Percentiles rank a stretch among this genome's conserved stretches.
Evolutionary conservation across 2,888 invertebrate species (phyloP).

Genomic region (Caenorhabditis sp.): DNA sequence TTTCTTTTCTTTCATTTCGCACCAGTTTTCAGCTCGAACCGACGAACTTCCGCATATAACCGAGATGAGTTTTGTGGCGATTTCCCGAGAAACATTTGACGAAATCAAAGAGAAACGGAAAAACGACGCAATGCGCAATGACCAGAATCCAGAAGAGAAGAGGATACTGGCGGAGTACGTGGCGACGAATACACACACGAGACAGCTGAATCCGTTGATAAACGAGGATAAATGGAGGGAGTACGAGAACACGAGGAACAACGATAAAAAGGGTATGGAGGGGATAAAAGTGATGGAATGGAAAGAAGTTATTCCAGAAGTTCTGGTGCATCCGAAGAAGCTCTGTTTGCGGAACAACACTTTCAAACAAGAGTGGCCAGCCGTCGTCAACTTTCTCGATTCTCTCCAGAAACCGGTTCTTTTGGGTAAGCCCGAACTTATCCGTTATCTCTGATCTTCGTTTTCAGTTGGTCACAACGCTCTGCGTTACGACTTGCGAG

Average conservation of each 20-base stretch:
- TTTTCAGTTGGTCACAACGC: constrained; percentile 68
- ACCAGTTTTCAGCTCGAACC: constrained; percentile 50
- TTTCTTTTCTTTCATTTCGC: background rate
- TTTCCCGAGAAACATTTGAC: constrained; percentile 65
- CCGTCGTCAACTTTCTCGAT: constrained; percentile 65
- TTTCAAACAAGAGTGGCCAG: constrained; percentile 59
- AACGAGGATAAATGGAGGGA: constrained; percentile 65
- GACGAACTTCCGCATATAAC: constrained; percentile 65
- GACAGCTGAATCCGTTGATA: constrained; percentile 70
- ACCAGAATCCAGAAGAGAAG: background rate
- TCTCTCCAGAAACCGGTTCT: constrained; percentile 64
- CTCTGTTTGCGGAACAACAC: constrained; percentile 13
- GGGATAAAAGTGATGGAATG: too few relatives aligned
- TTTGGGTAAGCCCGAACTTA: constrained; percentile 33
- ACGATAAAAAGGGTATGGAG: constrained; percentile 12
- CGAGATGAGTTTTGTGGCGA: constrained; percentile 72
- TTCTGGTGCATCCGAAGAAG: constrained; percentile 28
- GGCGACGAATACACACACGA: constrained; percentile 47
- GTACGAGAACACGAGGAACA: constrained; percentile 57
- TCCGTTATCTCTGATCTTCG: background rate
- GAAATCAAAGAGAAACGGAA: constrained; percentile 29
- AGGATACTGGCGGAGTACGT: constrained; percentile 10
- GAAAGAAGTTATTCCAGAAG: background rate
- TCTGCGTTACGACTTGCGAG: constrained; percentile 69
- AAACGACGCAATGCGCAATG: constrained; percentile 19